These are phyloP conservation scores for Microctonus brassicae DNA, from an alignment of 2,888 invertebrate genomes.

Conservation along the genomic window DNA sequence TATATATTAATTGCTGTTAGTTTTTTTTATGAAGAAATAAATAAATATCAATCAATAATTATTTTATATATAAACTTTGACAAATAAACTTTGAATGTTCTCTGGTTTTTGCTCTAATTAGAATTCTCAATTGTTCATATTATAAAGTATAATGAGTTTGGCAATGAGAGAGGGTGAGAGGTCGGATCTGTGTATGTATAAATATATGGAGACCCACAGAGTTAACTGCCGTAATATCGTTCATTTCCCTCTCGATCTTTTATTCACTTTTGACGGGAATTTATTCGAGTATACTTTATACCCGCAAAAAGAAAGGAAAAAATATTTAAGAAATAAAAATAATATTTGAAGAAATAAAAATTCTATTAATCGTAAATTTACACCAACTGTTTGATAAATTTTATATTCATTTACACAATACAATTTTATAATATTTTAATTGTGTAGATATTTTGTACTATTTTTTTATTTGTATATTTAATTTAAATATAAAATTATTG, in stretches of 20 bases:
- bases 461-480: no score
- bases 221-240: constrained; percentile 22
- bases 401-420: no score
- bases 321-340: neutral
- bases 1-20: neutral
- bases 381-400: neutral
- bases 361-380: neutral
- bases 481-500: no score
- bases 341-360: neutral
- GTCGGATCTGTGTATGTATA: neutral
- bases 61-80: neutral
- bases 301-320: neutral
- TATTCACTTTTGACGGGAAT: constrained; percentile 20
- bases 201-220: constrained; percentile 4
- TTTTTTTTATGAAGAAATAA: neutral
- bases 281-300: constrained; percentile 32
- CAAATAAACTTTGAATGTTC: constrained; percentile 26
- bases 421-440: neutral
- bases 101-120: constrained; percentile 17
- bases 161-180: constrained; percentile 1
- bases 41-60: neutral
- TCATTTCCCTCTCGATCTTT: constrained; percentile 1
- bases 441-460: no score
- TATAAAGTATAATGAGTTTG: constrained; percentile 31
- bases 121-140: constrained; percentile 28